A percentile compares a stretch with the other conserved stretches of the same genome.
These are phyloP conservation scores for Acanthiza pusilla DNA, from an alignment of 2,797 vertebrate genomes.

Conservation along the genomic window DNA sequence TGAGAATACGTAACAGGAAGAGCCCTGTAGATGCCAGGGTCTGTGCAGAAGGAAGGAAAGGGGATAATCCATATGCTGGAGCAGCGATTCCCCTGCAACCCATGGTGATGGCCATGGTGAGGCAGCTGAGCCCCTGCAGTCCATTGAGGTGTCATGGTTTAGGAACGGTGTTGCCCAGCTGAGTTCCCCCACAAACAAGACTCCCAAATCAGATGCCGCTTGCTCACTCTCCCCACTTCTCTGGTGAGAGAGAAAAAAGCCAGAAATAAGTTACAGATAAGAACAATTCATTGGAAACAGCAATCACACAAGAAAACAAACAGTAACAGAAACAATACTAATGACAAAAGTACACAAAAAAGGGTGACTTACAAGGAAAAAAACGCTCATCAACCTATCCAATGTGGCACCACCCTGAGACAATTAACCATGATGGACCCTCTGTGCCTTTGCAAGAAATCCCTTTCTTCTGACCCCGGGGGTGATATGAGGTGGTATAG, in stretches of 20 bases:
- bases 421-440: neutral
- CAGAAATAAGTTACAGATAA: neutral
- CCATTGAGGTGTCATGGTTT: neutral
- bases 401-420: rapidly evolving
- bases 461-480: rapidly evolving
- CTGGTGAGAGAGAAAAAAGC: neutral
- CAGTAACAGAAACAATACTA: neutral
- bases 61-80: neutral
- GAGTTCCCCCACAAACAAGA: neutral
- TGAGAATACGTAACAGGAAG: neutral
- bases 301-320: neutral
- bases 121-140: neutral
- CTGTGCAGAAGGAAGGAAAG: neutral
- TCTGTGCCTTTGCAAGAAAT: neutral
- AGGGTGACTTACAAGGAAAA: neutral
- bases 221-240: rapidly evolving
- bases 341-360: neutral
- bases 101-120: rapidly evolving
- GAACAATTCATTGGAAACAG: neutral
- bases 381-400: neutral
- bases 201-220: neutral
- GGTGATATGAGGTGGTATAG: no score
- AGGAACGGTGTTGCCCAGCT: neutral
- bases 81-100: neutral
- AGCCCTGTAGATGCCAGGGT: neutral